Conservation (phyloP, 2,113 vertebrate species). For the Gymnorhina tibicen region DNA sequence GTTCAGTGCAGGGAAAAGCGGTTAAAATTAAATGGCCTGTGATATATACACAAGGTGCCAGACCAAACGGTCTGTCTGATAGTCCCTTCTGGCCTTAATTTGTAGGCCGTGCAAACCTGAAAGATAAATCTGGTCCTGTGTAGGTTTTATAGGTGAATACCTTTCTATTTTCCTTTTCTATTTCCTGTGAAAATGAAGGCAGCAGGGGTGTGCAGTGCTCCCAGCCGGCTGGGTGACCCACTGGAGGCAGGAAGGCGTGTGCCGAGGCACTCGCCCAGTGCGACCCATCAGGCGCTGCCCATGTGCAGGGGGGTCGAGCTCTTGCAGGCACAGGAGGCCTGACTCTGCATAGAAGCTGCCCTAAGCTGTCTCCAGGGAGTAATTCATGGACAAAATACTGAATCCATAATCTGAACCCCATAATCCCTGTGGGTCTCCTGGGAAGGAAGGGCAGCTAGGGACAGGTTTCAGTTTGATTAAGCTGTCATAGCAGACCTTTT, state of each 20-base stretch:
- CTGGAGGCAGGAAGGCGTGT: neutral
- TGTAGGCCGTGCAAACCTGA: neutral
- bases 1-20: neutral
- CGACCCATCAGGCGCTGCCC: neutral
- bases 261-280: rapidly evolving
- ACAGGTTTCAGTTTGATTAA: neutral
- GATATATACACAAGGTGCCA: neutral
- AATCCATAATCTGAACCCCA: neutral
- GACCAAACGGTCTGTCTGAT: rapidly evolving
- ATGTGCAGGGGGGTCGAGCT: rapidly evolving
- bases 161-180: neutral
- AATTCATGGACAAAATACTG: neutral
- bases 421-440: neutral
- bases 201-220: neutral
- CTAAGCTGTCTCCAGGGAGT: neutral
- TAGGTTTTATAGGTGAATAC: neutral
- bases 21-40: neutral
- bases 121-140: neutral
- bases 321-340: neutral
- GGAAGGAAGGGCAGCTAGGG: neutral
- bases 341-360: neutral
- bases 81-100: neutral
- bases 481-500: neutral
- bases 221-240: neutral
- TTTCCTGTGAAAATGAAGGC: neutral